Evolutionary conservation across 2,113 vertebrate species (phyloP).

Genomic region (Menidia beryllina): DNA sequence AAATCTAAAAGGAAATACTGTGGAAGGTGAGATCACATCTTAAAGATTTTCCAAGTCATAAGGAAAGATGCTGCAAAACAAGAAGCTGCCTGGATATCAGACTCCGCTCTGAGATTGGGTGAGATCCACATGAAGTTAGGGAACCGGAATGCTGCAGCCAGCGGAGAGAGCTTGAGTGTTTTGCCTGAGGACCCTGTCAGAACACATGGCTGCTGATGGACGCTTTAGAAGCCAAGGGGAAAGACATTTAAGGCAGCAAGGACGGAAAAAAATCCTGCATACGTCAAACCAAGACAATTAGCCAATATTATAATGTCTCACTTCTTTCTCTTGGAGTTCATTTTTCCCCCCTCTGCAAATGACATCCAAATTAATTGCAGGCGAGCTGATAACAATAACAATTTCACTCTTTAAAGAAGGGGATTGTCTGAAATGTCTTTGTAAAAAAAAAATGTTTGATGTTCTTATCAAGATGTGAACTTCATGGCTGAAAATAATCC

Average conservation of each 20-base stretch:
- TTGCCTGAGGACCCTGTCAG: slow-evolving; percentile 16
- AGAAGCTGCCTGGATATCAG: slow-evolving; percentile 9
- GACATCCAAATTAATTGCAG: slow-evolving; percentile 65
- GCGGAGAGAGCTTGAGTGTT: background rate
- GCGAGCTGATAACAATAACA: slow-evolving; percentile 47
- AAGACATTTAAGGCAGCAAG: slow-evolving; percentile 27
- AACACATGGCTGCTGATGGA: slow-evolving; percentile 30
- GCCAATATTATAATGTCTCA: slow-evolving; percentile 36
- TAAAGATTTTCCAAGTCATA: slow-evolving; percentile 9
- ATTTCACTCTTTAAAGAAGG: slow-evolving; percentile 54
- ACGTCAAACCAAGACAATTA: slow-evolving; percentile 46
- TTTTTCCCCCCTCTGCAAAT: slow-evolving; percentile 46
- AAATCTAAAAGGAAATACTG: background rate
- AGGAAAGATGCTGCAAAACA: slow-evolving; percentile 3
- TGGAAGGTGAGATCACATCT: background rate
- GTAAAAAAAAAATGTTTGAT: slow-evolving; percentile 64
- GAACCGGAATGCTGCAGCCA: background rate
- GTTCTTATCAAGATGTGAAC: slow-evolving; percentile 58
- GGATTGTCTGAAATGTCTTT: slow-evolving; percentile 67
- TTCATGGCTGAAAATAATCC: slow-evolving; percentile 66
- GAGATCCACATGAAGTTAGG: slow-evolving; percentile 9
- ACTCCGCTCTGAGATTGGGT: background rate
- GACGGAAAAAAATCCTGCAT: background rate
- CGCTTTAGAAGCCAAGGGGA: slow-evolving; percentile 21
- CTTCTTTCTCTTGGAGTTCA: slow-evolving; percentile 46